Evolutionary conservation across 2,888 invertebrate species (phyloP).

Genomic region (Drosophila anceps): DNA sequence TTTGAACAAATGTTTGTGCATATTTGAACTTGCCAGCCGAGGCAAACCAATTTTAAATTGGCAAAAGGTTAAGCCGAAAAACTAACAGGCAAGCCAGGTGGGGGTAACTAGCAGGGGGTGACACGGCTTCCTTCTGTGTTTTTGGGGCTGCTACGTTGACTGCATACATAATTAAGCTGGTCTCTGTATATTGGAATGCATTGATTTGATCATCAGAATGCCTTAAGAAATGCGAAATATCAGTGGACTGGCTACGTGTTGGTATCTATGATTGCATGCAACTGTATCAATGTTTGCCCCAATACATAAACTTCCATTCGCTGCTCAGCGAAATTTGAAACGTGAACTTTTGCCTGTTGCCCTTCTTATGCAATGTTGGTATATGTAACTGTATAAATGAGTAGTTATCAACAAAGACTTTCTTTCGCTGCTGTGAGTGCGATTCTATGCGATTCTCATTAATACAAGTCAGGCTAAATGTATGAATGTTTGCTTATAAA

Average conservation of each 20-base stretch:
- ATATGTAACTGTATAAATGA: too few relatives aligned
- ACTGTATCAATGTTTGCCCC: not conserved
- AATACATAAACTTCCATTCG: too few relatives aligned
- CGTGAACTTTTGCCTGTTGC: too few relatives aligned
- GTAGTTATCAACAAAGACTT: too few relatives aligned
- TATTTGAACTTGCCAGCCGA: constrained; percentile 73
- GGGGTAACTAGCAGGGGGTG: constrained; percentile 1
- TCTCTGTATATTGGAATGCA: constrained; percentile 43
- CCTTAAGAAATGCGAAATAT: constrained; percentile 4
- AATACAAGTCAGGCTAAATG: not conserved
- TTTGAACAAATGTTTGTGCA: constrained; percentile 81
- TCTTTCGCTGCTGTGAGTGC: not conserved
- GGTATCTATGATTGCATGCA: not conserved
- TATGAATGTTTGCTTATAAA: too few relatives aligned
- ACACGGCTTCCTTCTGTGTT: constrained; percentile 24
- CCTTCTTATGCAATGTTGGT: not conserved
- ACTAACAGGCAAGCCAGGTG: constrained; percentile 62
- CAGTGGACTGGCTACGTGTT: constrained; percentile 6
- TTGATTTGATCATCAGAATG: constrained; percentile 45
- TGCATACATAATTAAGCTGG: constrained; percentile 73
- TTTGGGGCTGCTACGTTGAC: constrained; percentile 52
- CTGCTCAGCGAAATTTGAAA: not conserved
- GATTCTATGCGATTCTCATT: constrained; percentile 1
- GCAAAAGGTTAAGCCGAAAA: constrained; percentile 79
- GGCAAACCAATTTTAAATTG: constrained; percentile 78